Conservation (phyloP, 2,113 vertebrate species). For the Aix galericulata region DNA sequence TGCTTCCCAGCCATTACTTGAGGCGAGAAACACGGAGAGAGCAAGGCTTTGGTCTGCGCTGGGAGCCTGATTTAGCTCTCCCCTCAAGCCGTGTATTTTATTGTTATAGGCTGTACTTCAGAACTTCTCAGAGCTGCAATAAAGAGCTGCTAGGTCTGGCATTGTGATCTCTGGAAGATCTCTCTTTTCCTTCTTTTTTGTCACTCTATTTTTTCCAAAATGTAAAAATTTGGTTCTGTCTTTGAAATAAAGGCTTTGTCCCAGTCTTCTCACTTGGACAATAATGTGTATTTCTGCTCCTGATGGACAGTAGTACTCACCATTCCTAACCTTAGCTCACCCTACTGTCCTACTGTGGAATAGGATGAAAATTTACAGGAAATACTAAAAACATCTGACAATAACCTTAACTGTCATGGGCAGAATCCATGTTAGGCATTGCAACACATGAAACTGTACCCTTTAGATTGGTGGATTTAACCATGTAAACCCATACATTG, state of each 20-base stretch:
- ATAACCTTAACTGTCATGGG: neutral
- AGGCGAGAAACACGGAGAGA: neutral
- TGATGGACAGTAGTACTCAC: neutral
- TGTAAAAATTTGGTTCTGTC: neutral
- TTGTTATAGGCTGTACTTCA: neutral
- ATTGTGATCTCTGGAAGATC: neutral
- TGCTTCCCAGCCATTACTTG: slow-evolving; percentile 4
- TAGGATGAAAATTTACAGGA: neutral
- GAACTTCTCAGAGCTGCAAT: slow-evolving; percentile 20
- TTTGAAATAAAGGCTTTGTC: neutral
- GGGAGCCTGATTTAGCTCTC: slow-evolving; percentile 55
- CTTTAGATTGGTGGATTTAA: neutral
- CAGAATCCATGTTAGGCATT: neutral
- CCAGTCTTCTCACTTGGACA: neutral
- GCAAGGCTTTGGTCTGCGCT: slow-evolving; percentile 19
- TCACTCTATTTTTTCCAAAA: neutral
- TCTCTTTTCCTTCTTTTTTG: neutral
- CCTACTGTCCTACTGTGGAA: neutral
- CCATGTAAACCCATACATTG: neutral
- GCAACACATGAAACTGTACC: neutral
- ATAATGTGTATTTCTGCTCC: neutral
- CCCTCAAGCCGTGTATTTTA: slow-evolving; percentile 43
- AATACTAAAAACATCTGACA: neutral
- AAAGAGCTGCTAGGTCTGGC: neutral
- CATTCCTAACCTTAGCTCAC: neutral